Evolutionary conservation across 2,113 vertebrate genomes (phyloP).

Genomic region (Gobius niger): DNA sequence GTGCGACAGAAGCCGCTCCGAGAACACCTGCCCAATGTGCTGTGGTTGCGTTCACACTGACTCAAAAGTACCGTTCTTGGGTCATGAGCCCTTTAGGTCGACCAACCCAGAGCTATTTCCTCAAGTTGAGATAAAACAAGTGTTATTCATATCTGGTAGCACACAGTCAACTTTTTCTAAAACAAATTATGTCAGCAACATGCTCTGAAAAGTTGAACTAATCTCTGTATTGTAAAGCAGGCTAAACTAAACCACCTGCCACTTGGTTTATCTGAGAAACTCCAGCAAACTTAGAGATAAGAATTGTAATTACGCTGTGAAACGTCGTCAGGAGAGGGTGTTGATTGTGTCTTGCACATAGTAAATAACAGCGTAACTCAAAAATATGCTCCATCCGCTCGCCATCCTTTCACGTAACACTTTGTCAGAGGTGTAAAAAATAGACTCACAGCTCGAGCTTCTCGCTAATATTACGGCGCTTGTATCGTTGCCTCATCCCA

Average conservation of each 20-base stretch:
- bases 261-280: constrained; percentile 10
- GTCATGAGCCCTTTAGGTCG: too few relatives aligned
- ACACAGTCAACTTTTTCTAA: too few relatives aligned
- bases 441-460: constrained; percentile 23
- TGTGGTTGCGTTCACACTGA: too few relatives aligned
- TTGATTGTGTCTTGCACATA: constrained; percentile 13
- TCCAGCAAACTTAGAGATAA: neutral
- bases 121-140: too few relatives aligned
- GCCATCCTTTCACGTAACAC: constrained; percentile 38
- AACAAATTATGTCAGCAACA: too few relatives aligned
- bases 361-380: constrained; percentile 40
- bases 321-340: constrained; percentile 4
- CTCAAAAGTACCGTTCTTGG: too few relatives aligned
- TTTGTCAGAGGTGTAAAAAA: constrained; percentile 51
- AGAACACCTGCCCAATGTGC: too few relatives aligned
- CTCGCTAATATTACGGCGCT: constrained; percentile 22
- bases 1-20: too few relatives aligned
- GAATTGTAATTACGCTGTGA: neutral
- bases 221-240: neutral
- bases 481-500: constrained; percentile 40
- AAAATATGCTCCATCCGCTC: constrained; percentile 19
- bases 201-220: too few relatives aligned
- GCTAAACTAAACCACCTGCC: neutral
- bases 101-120: too few relatives aligned
- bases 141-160: too few relatives aligned